Base-by-base conservation (phyloP, 2,888 invertebrate species). In the Agrochola lychnidis region DNA sequence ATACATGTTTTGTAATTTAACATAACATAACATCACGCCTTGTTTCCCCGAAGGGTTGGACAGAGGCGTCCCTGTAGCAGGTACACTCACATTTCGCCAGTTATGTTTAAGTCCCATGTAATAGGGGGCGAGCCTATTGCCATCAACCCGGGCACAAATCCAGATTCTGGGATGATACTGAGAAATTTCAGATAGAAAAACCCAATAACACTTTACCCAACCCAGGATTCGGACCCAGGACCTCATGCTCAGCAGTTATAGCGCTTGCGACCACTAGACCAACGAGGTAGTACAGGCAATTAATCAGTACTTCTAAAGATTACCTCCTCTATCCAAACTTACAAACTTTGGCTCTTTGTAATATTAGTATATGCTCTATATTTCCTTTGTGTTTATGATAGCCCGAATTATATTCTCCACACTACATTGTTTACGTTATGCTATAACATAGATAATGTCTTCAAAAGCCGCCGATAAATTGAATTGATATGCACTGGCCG, bases 401-500 rank as follows among this genome's bases (percentile, higher is more conserved):
- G 6, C 22, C 1, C 2, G 4, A 12, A 63, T 25, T 63, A 36
- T 36, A 61, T 48, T 57, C 19, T n/a, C 5, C 57, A 0, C 16
- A 57, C 59, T 75, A 30, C 3, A 5, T 30, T 22, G 48, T 66
- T 25, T 12, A 66, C 12, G 12, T 67, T 30, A 53, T 36, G n/a
- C 16, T 42, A 71, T 76, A 56, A 66, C 25, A 36, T 42, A 64
- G 16, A 73, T 69, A 62, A 53, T n/a, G 40, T 67, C 42, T 67
- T 66, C 57, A 57, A 63, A 84, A 71, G 75, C 70, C 53, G 30
- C 45, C 42, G 77, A 78, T 82, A 71, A 82, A 84, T 83, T 83
- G 76, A 85, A 85, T 83, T 70, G 75, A 84, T 82, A 80, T 78
- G 69, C 79, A 78, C 57, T n/a, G 59, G 61, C 57, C 66, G 63